Evolutionary conservation across 2,797 vertebrate genomes (phyloP).

Genomic region (Cryptoprocta ferox): DNA sequence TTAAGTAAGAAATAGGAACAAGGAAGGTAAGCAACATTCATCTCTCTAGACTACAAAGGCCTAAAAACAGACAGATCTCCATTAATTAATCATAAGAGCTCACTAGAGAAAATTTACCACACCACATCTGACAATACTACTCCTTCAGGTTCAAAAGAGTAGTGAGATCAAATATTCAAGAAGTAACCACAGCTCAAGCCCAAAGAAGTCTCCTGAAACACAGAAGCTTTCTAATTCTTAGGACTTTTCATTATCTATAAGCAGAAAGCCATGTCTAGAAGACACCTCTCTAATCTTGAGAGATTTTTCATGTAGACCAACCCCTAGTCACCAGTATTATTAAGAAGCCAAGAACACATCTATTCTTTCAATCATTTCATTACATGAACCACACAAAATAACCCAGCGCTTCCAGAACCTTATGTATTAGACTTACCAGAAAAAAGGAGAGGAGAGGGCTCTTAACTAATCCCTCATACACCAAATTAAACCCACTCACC

Average conservation of each 20-base stretch:
- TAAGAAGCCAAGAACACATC: not conserved
- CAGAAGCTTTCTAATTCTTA: not conserved
- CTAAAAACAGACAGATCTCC: not conserved
- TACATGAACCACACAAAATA: not conserved
- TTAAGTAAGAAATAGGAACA: slow-evolving; percentile 19
- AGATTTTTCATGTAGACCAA: not conserved
- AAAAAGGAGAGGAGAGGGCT: not conserved
- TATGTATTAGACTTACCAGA: not conserved
- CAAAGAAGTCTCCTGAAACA: slow-evolving; percentile 19
- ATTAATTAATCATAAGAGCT: not conserved
- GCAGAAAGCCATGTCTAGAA: not conserved
- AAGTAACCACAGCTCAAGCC: not conserved
- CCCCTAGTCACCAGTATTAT: not conserved
- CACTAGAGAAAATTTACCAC: not conserved
- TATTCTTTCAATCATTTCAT: not conserved
- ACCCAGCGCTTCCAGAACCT: not conserved
- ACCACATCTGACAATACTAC: not conserved
- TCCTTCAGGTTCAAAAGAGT: not conserved
- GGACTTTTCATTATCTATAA: not conserved
- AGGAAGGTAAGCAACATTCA: not conserved
- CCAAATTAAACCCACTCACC: not conserved
- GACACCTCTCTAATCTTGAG: not conserved
- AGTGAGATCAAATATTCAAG: not conserved
- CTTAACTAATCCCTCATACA: not conserved
- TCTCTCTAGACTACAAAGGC: not conserved